Base-by-base conservation (phyloP, 2,113 vertebrate genomes). In the Hippocampus abdominalis region DNA sequence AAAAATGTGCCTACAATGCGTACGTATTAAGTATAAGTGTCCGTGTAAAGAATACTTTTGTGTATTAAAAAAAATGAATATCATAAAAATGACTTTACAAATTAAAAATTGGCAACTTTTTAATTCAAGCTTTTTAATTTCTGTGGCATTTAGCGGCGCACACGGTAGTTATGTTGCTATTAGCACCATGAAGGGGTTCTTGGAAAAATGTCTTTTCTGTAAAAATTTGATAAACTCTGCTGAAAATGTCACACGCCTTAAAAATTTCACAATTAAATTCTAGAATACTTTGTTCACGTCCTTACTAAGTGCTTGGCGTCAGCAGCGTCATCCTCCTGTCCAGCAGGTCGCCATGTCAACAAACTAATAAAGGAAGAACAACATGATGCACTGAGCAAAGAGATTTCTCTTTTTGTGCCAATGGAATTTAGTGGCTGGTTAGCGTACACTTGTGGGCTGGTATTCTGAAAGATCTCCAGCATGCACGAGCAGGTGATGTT, bases 401-500 rank as follows among this genome's bases (percentile, higher is more conserved):
- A 40, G 69, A 67, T 2, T 11, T 8, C 16, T 3, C n/a, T 18
- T 63, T 21, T 63, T n/a, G 8, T 27, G 64, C 10, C 27, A 66
- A 25, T 18, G 13, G 0, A 32, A 42, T 48, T 23, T 48, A 27
- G 12, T 11, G 18, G 15, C 16, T 49, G 25, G 12, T 27, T 68
- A 18, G 77, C 92, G 76, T 83, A 93, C 91, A 61, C 90, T 10
- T 92, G 90, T 42, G 92, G 97, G 88, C 96, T 96, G 80, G 96
- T 98, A 74, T 93, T 96, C 83, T 94, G 95, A 92, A 99, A 98
- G 85, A 99, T 99, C 88, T 98, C 95, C 85, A 96, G 84, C 96
- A 99, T 98, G 73, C 97, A 99, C 74, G 80, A 93, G 87, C 96
- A 98, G 0, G 96, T 99, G 88, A 95, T 86, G 68, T 92, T 91